A percentile compares a stretch with the other conserved stretches of the same genome.
Conservation (phyloP, 2,797 vertebrate species). For the Halcyon leucocephala region DNA sequence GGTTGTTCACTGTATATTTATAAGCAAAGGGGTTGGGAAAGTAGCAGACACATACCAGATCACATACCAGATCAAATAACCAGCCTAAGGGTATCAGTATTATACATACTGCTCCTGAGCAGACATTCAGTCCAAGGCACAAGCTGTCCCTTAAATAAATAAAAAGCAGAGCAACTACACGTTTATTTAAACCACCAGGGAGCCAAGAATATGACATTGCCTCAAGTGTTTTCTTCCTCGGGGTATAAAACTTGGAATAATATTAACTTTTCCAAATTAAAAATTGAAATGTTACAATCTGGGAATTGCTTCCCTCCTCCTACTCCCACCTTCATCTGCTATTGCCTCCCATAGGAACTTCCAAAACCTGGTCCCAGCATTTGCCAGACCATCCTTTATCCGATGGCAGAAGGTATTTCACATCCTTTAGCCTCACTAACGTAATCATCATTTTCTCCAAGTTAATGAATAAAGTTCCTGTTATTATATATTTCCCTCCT, state of each 20-base stretch:
- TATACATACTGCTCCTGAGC: neutral
- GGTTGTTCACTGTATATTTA: neutral
- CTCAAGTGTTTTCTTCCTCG: neutral
- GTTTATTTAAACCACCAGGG: neutral
- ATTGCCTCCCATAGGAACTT: neutral
- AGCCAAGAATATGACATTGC: neutral
- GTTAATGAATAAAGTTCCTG: slow-evolving; percentile 42
- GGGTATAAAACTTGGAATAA: neutral
- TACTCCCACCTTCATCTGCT: neutral
- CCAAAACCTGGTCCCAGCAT: neutral
- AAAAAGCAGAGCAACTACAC: neutral
- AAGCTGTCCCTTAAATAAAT: neutral
- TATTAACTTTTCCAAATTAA: neutral
- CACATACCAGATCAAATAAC: neutral
- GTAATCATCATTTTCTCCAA: neutral
- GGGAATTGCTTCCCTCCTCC: neutral
- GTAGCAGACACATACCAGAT: neutral
- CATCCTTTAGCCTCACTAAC: neutral
- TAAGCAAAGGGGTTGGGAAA: neutral
- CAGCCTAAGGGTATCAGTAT: neutral
- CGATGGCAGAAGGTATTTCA: neutral
- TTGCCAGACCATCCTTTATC: neutral
- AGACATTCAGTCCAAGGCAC: neutral
- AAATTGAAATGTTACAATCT: neutral
- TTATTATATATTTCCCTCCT: neutral